Conservation (phyloP, 2,888 invertebrate species). For the Rhagonycha lutea region DNA sequence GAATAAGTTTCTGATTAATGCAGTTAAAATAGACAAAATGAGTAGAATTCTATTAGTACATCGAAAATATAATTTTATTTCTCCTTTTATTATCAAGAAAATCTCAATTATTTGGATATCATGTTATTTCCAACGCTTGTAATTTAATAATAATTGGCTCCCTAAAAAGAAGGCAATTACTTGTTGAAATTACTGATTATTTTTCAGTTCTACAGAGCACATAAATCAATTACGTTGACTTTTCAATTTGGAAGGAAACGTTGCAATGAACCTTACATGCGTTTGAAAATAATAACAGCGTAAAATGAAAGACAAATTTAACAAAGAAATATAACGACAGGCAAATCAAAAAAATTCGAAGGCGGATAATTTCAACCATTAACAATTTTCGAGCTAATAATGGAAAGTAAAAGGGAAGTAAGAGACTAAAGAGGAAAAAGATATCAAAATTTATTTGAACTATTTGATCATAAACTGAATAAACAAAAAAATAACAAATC, state of each 20-base stretch:
- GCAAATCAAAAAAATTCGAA: neutral
- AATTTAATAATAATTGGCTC: neutral
- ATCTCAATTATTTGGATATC: neutral
- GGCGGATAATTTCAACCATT: neutral
- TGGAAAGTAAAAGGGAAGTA: no score
- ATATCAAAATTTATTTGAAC: no score
- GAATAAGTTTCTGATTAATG: no score
- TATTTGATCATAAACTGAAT: no score
- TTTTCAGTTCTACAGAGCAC: neutral
- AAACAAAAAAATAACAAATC: no score
- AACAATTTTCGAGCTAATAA: no score
- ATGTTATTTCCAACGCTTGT: neutral
- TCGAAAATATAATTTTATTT: neutral
- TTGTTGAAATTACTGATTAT: neutral
- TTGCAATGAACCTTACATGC: neutral
- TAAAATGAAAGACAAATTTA: neutral
- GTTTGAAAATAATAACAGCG: neutral
- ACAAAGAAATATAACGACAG: neutral
- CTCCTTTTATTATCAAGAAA: neutral
- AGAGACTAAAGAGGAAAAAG: no score
- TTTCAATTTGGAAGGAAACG: neutral
- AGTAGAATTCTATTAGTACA: neutral
- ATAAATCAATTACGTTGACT: neutral
- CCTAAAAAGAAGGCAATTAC: neutral
- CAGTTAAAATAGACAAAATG: neutral